A percentile compares a stretch with the other conserved stretches of the same genome.
phyloP scores from a whole-genome alignment of 2,888 invertebrate species.

The Vannuccia rotundouncinata region DNA sequence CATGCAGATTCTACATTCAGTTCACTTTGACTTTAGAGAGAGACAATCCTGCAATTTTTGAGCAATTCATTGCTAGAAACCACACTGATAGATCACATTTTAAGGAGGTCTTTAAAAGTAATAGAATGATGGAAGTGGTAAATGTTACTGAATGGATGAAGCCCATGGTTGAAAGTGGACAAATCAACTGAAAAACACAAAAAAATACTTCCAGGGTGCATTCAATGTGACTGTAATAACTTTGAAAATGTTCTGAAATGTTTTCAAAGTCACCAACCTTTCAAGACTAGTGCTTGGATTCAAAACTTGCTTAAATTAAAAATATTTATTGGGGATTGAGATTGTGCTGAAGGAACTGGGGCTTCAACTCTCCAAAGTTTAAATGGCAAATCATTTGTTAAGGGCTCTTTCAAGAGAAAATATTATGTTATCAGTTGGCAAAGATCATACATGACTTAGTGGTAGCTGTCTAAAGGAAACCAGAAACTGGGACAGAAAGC shows the following conservation, averaged over 20 bases:
- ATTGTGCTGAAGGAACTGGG: not conserved
- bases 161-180: not conserved
- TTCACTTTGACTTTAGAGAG: no score
- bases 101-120: not conserved
- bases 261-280: not conserved
- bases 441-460: not conserved
- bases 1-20: not conserved
- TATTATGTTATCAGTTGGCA: not conserved
- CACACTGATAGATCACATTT: not conserved
- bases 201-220: not conserved
- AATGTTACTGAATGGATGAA: not conserved
- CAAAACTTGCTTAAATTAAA: not conserved
- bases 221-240: not conserved
- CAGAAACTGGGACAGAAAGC: not conserved
- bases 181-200: not conserved
- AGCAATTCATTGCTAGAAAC: not conserved
- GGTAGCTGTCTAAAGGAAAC: not conserved
- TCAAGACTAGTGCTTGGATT: not conserved
- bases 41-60: not conserved
- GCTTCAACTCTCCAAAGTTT: not conserved
- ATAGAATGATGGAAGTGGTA: not conserved
- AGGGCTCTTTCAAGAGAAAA: not conserved
- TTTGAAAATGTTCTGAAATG: not conserved
- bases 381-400: not conserved
- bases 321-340: not conserved